phyloP scores from a whole-genome alignment of 2,113 vertebrate species.

The Saguinus midas region DNA sequence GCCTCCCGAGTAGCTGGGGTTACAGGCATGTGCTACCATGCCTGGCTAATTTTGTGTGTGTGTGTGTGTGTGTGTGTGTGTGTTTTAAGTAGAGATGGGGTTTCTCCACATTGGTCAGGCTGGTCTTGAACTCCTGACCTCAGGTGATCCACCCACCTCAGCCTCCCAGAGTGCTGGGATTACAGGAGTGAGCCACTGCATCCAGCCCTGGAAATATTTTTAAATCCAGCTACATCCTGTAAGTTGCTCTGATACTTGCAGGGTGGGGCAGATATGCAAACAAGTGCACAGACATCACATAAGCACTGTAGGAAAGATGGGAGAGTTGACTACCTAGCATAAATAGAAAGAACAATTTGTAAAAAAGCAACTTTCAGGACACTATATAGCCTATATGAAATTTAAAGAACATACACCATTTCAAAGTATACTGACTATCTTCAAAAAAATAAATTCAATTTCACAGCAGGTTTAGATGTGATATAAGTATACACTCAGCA shows the following conservation, averaged over 20 bases:
- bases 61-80: too few relatives aligned
- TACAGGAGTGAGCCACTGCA: too few relatives aligned
- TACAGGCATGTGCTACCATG: too few relatives aligned
- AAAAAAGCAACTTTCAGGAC: not conserved
- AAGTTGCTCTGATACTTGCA: not conserved
- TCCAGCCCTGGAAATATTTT: too few relatives aligned
- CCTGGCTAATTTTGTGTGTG: too few relatives aligned
- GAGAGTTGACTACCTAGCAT: not conserved
- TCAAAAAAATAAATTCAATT: not conserved
- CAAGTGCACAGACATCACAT: too few relatives aligned
- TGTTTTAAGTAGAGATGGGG: too few relatives aligned
- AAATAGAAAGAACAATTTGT: not conserved
- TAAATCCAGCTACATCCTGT: not conserved
- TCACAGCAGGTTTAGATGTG: not conserved
- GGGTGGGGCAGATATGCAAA: fast-evolving
- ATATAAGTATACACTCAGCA: not conserved
- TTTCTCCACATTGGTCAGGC: too few relatives aligned
- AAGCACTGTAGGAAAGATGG: not conserved
- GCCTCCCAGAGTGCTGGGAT: too few relatives aligned
- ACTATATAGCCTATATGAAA: not conserved
- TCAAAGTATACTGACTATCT: not conserved
- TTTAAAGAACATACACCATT: not conserved
- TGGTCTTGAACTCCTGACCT: too few relatives aligned
- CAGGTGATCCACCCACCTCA: too few relatives aligned
- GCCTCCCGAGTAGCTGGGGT: too few relatives aligned